A percentile compares a stretch with the other conserved stretches of the same genome.
phyloP scores from a whole-genome alignment of 2,888 invertebrate species.

The Disparrhopalites patrizii region DNA sequence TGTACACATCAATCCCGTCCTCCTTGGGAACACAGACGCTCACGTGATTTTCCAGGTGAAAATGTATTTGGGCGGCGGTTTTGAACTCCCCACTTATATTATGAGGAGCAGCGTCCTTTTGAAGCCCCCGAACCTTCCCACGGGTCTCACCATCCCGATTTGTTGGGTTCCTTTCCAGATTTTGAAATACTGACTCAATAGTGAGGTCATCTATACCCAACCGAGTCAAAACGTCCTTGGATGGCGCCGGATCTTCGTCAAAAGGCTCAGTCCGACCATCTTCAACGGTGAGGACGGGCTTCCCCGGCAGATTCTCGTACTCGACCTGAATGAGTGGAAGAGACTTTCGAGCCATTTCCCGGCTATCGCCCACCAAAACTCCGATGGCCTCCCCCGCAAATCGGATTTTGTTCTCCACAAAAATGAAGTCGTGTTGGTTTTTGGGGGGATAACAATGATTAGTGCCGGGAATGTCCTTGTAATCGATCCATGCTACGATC shows the following conservation, averaged over 20 bases:
- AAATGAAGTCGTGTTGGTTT: too few relatives aligned
- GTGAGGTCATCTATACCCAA: too few relatives aligned
- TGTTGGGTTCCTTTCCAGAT: too few relatives aligned
- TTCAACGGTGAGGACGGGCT: too few relatives aligned
- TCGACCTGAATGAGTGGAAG: conserved; percentile 51
- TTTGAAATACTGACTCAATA: too few relatives aligned
- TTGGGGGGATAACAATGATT: too few relatives aligned
- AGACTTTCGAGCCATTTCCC: conserved; percentile 49
- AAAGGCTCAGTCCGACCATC: too few relatives aligned
- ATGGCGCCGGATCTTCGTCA: too few relatives aligned
- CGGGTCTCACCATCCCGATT: too few relatives aligned
- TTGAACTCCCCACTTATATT: conserved; percentile 57
- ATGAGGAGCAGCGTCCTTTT: conserved; percentile 36
- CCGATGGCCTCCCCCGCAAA: conserved; percentile 53
- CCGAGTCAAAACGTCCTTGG: too few relatives aligned
- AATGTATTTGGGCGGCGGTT: conserved; percentile 66
- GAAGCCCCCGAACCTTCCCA: not conserved
- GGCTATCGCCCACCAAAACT: conserved; percentile 51
- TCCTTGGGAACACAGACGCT: conserved; percentile 65
- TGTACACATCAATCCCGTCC: conserved; percentile 60
- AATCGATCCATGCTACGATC: too few relatives aligned
- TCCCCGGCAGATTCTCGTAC: conserved; percentile 50
- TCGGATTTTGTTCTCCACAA: conserved; percentile 49
- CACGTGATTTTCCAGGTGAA: conserved; percentile 69
- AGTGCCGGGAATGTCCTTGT: too few relatives aligned